These are phyloP conservation scores for Apamea monoglypha DNA, from an alignment of 2,888 invertebrate genomes.

Conservation along the genomic window DNA sequence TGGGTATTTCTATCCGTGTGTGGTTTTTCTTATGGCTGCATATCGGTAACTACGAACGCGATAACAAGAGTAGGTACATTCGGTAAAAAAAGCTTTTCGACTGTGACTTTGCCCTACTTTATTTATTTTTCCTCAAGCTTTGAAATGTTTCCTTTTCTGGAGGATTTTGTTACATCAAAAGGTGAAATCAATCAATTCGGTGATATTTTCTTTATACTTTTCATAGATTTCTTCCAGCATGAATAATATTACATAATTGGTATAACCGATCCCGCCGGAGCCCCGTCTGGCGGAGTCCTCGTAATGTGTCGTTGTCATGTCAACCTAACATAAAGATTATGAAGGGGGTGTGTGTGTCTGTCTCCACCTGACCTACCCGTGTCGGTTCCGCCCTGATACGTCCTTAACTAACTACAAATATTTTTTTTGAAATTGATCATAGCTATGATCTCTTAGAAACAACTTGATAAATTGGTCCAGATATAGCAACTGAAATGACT, in stretches of 20 bases:
- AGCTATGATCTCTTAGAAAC: background rate
- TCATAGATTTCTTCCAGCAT: constrained; percentile 14
- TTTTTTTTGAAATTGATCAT: background rate
- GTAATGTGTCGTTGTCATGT: constrained; percentile 52
- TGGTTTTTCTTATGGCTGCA: background rate
- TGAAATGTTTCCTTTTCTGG: constrained; percentile 4
- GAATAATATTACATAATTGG: constrained; percentile 34
- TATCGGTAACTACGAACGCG: background rate
- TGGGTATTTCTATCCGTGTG: constrained; percentile 21
- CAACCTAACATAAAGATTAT: constrained; percentile 57
- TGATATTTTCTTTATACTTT: constrained; percentile 13
- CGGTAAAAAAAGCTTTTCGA: constrained; percentile 18
- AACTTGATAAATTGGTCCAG: background rate
- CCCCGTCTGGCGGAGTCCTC: constrained; percentile 44
- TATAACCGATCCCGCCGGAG: constrained; percentile 36
- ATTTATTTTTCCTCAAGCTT: constrained; percentile 24
- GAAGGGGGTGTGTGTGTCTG: constrained; percentile 56
- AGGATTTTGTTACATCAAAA: constrained; percentile 16
- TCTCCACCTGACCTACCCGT: constrained; percentile 49
- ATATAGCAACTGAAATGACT: background rate
- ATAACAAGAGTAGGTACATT: constrained; percentile 1
- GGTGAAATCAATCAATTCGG: constrained; percentile 11
- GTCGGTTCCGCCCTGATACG: constrained; percentile 55
- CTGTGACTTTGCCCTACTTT: constrained; percentile 1
- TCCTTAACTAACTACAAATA: constrained; percentile 16